Percentiles rank a stretch among this genome's conserved stretches.
Evolutionary conservation across 1,140 invertebrate species (phyloP).

Genomic region (Ips typographus): DNA sequence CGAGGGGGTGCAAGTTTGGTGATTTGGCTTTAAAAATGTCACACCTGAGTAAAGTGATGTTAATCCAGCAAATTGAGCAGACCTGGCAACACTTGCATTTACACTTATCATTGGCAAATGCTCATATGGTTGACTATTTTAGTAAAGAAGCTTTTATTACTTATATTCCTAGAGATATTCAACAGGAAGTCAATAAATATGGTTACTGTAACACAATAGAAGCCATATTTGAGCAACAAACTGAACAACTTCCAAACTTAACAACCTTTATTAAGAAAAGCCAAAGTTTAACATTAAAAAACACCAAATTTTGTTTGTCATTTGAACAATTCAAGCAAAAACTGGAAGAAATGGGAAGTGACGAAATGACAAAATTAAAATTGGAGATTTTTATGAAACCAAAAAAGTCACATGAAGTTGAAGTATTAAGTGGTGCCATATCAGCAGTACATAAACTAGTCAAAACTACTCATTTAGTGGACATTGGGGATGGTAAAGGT

Average conservation of each 20-base stretch:
- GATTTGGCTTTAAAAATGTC: conserved; percentile 9
- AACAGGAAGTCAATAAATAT: conserved; percentile 55
- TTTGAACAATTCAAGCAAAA: conserved; percentile 50
- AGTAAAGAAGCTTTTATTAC: conserved; percentile 67
- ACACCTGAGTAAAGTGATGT: conserved; percentile 20
- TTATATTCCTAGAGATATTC: conserved; percentile 57
- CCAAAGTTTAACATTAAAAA: conserved; percentile 48
- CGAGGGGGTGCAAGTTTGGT: conserved; percentile 48
- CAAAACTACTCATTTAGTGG: conserved; percentile 62
- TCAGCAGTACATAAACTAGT: conserved; percentile 47
- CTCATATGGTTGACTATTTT: conserved; percentile 81
- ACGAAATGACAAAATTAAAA: conserved; percentile 40
- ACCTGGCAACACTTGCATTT: conserved; percentile 60
- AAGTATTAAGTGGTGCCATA: conserved; percentile 54
- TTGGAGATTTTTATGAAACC: conserved; percentile 69
- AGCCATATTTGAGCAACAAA: conserved; percentile 51
- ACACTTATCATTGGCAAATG: conserved; percentile 65
- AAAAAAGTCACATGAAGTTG: conserved; percentile 85
- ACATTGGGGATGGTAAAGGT: conserved; percentile 85
- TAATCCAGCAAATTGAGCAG: conserved; percentile 56
- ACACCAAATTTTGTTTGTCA: conserved; percentile 52
- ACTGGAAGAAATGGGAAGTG: conserved; percentile 48
- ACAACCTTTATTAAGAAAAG: conserved; percentile 47
- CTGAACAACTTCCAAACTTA: conserved; percentile 33
- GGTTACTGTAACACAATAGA: conserved; percentile 51